Evolutionary conservation across 2,113 vertebrate genomes (phyloP).

Genomic region (Motacilla tschutschensis): DNA sequence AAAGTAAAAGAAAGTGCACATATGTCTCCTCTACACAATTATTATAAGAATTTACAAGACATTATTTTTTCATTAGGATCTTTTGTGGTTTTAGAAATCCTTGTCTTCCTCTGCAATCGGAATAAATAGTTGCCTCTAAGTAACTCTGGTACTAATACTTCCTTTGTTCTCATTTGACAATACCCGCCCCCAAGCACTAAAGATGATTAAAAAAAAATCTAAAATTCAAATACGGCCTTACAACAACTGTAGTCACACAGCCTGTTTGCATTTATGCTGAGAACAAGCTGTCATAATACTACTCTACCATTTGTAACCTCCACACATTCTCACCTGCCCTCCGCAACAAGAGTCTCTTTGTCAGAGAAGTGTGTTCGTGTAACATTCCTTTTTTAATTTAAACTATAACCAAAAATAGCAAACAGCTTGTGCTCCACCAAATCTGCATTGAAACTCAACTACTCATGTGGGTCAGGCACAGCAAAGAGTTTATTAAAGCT

Average conservation of each 20-base stretch:
- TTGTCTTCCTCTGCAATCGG: not conserved
- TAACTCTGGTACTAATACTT: not conserved
- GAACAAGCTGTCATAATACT: slow-evolving; percentile 18
- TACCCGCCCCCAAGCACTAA: not conserved
- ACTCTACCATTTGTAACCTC: slow-evolving; percentile 1
- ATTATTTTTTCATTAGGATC: slow-evolving; percentile 2
- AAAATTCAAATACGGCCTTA: not conserved
- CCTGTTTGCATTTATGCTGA: not conserved
- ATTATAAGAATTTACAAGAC: not conserved
- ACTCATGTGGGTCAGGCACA: not conserved
- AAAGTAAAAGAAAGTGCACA: not conserved
- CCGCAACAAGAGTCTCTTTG: slow-evolving; percentile 48
- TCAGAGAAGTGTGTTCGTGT: slow-evolving; percentile 20
- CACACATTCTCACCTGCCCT: slow-evolving; percentile 38
- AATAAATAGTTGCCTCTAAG: not conserved
- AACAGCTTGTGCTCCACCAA: not conserved
- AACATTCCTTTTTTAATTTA: slow-evolving; percentile 23
- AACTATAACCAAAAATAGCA: slow-evolving; percentile 9
- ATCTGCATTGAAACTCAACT: not conserved
- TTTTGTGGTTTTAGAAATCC: not conserved
- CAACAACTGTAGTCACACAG: not conserved
- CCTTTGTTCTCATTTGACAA: not conserved
- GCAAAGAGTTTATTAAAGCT: not conserved
- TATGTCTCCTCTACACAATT: not conserved
- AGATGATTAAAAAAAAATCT: not conserved